These are phyloP conservation scores for Cepaea nemoralis DNA, from an alignment of 1,140 invertebrate species.

Conservation along the genomic window DNA sequence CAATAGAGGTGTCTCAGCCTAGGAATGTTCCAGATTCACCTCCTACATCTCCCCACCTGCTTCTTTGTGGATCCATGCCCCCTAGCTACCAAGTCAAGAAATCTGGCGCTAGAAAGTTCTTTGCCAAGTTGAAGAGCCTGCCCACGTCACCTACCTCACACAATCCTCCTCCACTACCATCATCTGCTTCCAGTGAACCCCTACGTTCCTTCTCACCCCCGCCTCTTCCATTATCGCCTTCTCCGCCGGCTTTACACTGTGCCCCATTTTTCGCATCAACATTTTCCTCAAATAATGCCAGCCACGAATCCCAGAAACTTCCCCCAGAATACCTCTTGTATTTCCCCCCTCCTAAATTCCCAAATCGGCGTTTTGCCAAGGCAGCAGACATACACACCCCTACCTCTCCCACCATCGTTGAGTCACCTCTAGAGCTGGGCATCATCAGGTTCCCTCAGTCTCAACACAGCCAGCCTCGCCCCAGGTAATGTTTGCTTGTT, in stretches of 20 bases:
- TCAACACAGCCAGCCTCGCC: not conserved
- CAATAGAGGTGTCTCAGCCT: not conserved
- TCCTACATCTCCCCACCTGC: slow-evolving; percentile 22
- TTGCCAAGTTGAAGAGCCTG: slow-evolving; percentile 45
- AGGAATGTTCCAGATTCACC: not conserved
- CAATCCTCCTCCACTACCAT: slow-evolving; percentile 29
- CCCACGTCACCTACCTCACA: slow-evolving; percentile 41
- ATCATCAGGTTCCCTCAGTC: not conserved
- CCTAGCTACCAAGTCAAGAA: slow-evolving; percentile 32
- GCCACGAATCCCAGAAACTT: not conserved
- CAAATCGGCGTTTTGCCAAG: slow-evolving; percentile 31
- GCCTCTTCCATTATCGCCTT: not conserved
- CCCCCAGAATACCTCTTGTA: slow-evolving; percentile 19
- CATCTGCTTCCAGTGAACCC: slow-evolving; percentile 8
- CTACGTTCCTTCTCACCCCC: not conserved
- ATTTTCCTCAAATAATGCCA: not conserved
- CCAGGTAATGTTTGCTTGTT: no score
- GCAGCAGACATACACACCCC: slow-evolving; percentile 37
- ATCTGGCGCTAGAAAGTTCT: slow-evolving; percentile 47
- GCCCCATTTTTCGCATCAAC: not conserved
- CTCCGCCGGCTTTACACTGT: not conserved
- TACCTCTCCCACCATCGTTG: slow-evolving; percentile 48
- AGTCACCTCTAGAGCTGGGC: slow-evolving; percentile 44
- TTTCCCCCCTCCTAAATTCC: slow-evolving; percentile 43
- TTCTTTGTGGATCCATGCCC: slow-evolving; percentile 28